Evolutionary conservation across 2,797 vertebrate species (phyloP).

Genomic region (Helicolenus hilgendorfi): DNA sequence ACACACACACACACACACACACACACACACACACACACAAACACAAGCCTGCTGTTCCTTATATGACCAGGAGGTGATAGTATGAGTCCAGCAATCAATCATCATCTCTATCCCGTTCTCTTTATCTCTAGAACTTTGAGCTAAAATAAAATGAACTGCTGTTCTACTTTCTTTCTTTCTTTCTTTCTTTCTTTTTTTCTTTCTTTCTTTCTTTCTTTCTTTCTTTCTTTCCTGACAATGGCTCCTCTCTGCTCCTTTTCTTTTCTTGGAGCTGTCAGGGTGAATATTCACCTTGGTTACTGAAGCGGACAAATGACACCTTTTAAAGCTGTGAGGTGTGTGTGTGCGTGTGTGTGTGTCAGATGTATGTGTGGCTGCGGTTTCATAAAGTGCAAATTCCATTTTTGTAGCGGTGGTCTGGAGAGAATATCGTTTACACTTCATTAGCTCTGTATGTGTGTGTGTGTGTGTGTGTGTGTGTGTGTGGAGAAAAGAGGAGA

Average conservation of each 20-base stretch:
- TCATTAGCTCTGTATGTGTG: conserved; percentile 54
- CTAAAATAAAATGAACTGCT: neutral
- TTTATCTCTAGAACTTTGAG: neutral
- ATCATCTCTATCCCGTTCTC: neutral
- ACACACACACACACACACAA: neutral
- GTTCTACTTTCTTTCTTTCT: neutral
- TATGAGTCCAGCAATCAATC: conserved; percentile 18
- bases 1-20: neutral
- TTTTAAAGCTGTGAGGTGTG: conserved; percentile 62
- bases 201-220: conserved; percentile 3
- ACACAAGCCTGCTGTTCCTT: conserved; percentile 13
- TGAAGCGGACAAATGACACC: conserved; percentile 78
- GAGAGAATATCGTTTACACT: conserved; percentile 75
- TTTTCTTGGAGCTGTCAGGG: conserved; percentile 67
- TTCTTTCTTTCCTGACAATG: conserved; percentile 4
- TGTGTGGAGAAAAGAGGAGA: neutral
- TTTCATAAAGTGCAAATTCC: conserved; percentile 81
- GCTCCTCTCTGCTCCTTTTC: conserved; percentile 29
- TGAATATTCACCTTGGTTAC: conserved; percentile 72
- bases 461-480: conserved; percentile 1
- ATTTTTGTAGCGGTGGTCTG: conserved; percentile 67
- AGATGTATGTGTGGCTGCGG: conserved; percentile 33
- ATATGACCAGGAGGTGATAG: conserved; percentile 40
- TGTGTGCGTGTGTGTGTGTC: conserved; percentile 33
- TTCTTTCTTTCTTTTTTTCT: neutral